Percentiles rank a stretch among this genome's conserved stretches.
Conservation (phyloP, 2,113 vertebrate species). For the human (Homo sapiens) region GRCh38 chr3:143793001-143793500, state of each 20-base stretch:
- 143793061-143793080: neutral
- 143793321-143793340: neutral
- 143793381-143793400: neutral
- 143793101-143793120: neutral
- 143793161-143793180: neutral
- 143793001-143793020: neutral
- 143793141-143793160: neutral
- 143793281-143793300: neutral
- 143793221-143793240: neutral
- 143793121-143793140: neutral
- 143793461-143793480: neutral
- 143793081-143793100: neutral
- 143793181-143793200: neutral
- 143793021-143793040: neutral
- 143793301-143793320: neutral
- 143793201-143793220: neutral
- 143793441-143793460: neutral
- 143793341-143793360: neutral
- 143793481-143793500: neutral
- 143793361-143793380: neutral
- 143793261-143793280: neutral
- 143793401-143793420: neutral
- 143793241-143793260: neutral
- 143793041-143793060: neutral
- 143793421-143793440: neutral